These are phyloP conservation scores for Vidua chalybeata DNA, from an alignment of 2,113 vertebrate species.

Conservation along the genomic window DNA sequence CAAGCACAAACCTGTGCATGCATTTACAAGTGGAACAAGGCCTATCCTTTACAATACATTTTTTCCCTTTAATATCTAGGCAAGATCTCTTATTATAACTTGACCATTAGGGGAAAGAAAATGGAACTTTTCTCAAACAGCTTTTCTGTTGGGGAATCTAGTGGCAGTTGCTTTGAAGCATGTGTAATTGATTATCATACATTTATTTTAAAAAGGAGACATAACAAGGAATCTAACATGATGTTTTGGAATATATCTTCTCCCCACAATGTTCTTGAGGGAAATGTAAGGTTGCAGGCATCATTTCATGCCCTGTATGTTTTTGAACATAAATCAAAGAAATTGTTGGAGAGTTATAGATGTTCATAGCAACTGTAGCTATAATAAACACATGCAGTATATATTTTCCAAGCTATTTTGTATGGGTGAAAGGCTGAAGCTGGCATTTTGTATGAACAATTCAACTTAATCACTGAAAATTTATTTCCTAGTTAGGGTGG, in stretches of 20 bases:
- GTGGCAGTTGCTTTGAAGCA: slow-evolving; percentile 62
- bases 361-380: slow-evolving; percentile 78
- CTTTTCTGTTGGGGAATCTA: slow-evolving; percentile 68
- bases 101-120: slow-evolving; percentile 46
- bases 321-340: slow-evolving; percentile 85
- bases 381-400: slow-evolving; percentile 79
- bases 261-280: slow-evolving; percentile 75
- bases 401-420: slow-evolving; percentile 75
- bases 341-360: slow-evolving; percentile 81
- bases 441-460: slow-evolving; percentile 63
- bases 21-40: slow-evolving; percentile 22
- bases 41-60: neutral
- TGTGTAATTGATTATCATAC: slow-evolving; percentile 74
- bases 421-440: slow-evolving; percentile 71
- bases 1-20: neutral
- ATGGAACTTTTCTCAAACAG: slow-evolving; percentile 58
- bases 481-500: slow-evolving; percentile 67
- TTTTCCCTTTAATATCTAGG: slow-evolving; percentile 6
- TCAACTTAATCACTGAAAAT: slow-evolving; percentile 73
- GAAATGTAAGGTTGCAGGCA: slow-evolving; percentile 81
- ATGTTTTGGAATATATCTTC: slow-evolving; percentile 76
- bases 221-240: slow-evolving; percentile 72
- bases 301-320: slow-evolving; percentile 85
- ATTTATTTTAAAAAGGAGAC: slow-evolving; percentile 75
- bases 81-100: slow-evolving; percentile 53